These are phyloP conservation scores for Venusia cambrica DNA, from an alignment of 2,888 invertebrate genomes.

Conservation along the genomic window DNA sequence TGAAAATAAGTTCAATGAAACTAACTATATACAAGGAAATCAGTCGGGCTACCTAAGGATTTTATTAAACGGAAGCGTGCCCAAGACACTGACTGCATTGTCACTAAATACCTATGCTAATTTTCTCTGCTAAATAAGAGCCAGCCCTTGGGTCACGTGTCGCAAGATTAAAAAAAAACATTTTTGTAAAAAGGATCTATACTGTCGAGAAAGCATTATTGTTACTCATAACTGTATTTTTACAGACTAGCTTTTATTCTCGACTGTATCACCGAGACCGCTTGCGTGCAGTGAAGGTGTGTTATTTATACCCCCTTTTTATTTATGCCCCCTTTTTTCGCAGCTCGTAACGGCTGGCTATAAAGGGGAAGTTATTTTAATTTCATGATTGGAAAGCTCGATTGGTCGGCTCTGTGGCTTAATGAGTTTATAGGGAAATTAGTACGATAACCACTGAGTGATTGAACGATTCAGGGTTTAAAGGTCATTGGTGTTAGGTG, in stretches of 20 bases:
- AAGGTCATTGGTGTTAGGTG: constrained; percentile 41
- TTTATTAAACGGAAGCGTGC: no score
- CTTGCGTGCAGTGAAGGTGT: constrained; percentile 75
- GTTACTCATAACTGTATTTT: background rate
- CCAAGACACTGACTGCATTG: no score
- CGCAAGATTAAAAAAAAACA: no score
- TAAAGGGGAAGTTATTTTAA: constrained; percentile 80
- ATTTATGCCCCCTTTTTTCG: constrained; percentile 80
- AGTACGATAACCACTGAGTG: constrained; percentile 64
- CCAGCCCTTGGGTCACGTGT: no score
- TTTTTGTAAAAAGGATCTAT: no score
- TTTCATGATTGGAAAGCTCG: constrained; percentile 81
- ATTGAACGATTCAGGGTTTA: constrained; percentile 46
- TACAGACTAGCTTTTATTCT: constrained; percentile 1
- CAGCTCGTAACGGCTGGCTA: constrained; percentile 76
- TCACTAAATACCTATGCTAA: no score
- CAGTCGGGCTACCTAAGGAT: no score
- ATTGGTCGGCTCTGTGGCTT: constrained; percentile 76
- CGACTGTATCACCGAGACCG: constrained; percentile 53
- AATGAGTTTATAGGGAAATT: constrained; percentile 75
- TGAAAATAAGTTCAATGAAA: no score
- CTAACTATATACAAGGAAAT: no score
- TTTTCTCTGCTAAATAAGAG: no score
- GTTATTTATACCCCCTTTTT: constrained; percentile 79
- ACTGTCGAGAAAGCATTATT: no score